phyloP scores from a whole-genome alignment of 2,113 vertebrate genomes.

The Ctenodactylus gundi region DNA sequence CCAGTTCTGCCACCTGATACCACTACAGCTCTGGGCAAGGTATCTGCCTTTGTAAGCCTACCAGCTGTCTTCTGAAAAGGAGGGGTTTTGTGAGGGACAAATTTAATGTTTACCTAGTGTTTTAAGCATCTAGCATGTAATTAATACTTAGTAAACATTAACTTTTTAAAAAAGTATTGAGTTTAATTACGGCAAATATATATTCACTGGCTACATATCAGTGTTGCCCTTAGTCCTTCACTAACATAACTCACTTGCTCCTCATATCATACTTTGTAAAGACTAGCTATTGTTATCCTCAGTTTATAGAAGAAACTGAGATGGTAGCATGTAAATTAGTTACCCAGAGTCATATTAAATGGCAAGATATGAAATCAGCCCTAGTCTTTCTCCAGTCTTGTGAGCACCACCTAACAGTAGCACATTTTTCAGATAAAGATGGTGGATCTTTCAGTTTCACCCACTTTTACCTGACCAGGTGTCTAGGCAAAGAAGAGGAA shows the following conservation, averaged over 20 bases:
- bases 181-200: constrained; percentile 25
- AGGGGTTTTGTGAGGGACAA: neutral
- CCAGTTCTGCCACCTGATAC: neutral
- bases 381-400: neutral
- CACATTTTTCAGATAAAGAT: no score
- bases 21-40: neutral
- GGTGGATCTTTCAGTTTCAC: no score
- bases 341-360: neutral
- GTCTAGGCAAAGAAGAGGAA: no score
- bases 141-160: constrained; percentile 33
- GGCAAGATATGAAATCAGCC: neutral
- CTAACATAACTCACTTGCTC: neutral
- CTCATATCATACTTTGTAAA: neutral
- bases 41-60: neutral
- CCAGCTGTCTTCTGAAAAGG: neutral
- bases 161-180: constrained; percentile 11
- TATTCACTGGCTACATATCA: neutral
- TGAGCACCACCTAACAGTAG: no score
- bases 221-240: neutral
- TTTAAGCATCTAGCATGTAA: constrained; percentile 14
- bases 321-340: neutral
- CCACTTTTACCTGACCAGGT: no score
- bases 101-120: neutral
- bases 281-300: neutral
- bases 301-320: constrained; percentile 29